phyloP scores from a whole-genome alignment of 37 sponge, comb jelly and placozoan genomes.

The Dysidea cf. avara region DNA sequence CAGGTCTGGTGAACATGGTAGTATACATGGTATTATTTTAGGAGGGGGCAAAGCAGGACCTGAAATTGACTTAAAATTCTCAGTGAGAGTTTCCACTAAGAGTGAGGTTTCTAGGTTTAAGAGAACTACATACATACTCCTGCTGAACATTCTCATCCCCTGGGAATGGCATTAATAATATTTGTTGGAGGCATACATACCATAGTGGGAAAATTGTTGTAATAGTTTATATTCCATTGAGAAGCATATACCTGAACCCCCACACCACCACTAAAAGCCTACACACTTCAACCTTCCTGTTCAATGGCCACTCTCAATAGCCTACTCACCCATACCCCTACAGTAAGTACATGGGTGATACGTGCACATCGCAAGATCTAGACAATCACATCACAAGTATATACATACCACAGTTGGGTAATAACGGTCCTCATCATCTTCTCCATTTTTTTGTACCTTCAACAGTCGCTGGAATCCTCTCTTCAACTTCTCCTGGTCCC shows the following conservation, averaged over 20 bases:
- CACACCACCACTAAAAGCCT: no score
- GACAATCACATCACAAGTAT: no score
- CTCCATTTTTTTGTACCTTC: slow-evolving; percentile 47
- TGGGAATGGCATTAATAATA: no score
- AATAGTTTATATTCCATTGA: no score
- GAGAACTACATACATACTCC: no score
- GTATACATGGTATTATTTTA: neutral
- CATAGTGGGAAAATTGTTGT: no score
- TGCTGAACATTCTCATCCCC: no score
- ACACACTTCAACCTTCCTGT: no score
- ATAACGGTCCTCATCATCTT: slow-evolving; percentile 85
- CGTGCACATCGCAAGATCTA: neutral
- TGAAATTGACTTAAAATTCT: neutral
- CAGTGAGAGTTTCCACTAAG: neutral
- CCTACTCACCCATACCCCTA: neutral
- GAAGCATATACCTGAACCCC: no score
- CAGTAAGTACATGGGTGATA: neutral
- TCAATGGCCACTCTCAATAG: no score
- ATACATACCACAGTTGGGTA: slow-evolving; percentile 54
- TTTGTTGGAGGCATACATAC: no score
- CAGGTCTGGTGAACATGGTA: neutral
- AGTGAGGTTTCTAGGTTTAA: no score
- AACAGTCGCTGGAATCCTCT: slow-evolving; percentile 76
- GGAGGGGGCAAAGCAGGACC: neutral
- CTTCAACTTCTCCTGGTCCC: slow-evolving; percentile 93